phyloP scores from a whole-genome alignment of 1,140 invertebrate genomes.

The Latrodectus geometricus region DNA sequence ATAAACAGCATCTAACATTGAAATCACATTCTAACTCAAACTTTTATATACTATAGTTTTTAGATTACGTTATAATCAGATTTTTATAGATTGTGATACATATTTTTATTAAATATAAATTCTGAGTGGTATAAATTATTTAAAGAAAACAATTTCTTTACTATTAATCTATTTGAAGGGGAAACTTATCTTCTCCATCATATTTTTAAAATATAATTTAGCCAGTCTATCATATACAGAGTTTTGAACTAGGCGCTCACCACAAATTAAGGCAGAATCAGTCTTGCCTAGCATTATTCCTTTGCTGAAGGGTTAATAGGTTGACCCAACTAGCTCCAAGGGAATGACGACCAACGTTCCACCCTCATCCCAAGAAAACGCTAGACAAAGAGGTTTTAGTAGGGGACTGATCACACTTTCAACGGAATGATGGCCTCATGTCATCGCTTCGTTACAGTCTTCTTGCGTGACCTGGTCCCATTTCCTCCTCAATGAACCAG shows the following conservation, averaged over 20 bases:
- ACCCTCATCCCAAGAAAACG: conserved; percentile 8
- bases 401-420: conserved; percentile 41
- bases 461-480: conserved; percentile 49
- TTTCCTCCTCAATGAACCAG: conserved; percentile 52
- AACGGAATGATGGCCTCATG: conserved; percentile 32
- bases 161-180: too few relatives aligned
- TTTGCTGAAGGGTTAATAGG: background rate
- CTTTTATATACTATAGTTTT: too few relatives aligned
- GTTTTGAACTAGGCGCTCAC: background rate
- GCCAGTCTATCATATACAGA: too few relatives aligned
- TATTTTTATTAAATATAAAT: too few relatives aligned
- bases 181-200: too few relatives aligned
- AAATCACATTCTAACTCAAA: too few relatives aligned
- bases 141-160: too few relatives aligned
- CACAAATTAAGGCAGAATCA: background rate
- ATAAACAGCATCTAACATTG: too few relatives aligned
- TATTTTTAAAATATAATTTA: too few relatives aligned
- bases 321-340: background rate
- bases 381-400: conserved; percentile 37
- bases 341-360: background rate
- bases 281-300: background rate
- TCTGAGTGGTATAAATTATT: too few relatives aligned
- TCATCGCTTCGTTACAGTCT: conserved; percentile 40
- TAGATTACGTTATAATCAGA: too few relatives aligned
- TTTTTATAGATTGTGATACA: too few relatives aligned